These are phyloP conservation scores for Papilio glaucus DNA, from an alignment of 1,140 invertebrate species.

Conservation along the genomic window DNA sequence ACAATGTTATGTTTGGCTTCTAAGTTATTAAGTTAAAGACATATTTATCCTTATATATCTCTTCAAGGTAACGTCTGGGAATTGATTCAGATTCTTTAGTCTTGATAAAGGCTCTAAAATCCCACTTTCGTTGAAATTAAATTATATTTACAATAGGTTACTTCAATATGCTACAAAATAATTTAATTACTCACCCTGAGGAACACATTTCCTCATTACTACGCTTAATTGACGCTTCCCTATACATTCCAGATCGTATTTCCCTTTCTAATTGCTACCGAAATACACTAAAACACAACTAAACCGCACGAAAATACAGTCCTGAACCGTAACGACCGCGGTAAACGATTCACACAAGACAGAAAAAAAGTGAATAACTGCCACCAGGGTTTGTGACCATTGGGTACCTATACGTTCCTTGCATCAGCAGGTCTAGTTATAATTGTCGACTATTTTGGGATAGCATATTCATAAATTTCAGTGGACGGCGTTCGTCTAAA, in stretches of 20 bases:
- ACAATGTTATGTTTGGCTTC: too few relatives aligned
- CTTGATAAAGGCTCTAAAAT: too few relatives aligned
- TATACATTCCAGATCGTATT: constrained; percentile 48
- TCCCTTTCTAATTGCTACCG: constrained; percentile 59
- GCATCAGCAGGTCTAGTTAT: constrained; percentile 42
- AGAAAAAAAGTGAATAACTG: constrained; percentile 42
- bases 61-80: too few relatives aligned
- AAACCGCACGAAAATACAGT: constrained; percentile 50
- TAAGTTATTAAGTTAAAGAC: too few relatives aligned
- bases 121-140: too few relatives aligned
- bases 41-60: too few relatives aligned
- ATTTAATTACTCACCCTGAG: constrained; percentile 32
- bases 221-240: constrained; percentile 50
- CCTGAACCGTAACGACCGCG: constrained; percentile 53
- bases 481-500: constrained; percentile 59
- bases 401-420: neutral
- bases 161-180: constrained; percentile 25
- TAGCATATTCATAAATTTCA: constrained; percentile 62
- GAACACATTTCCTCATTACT: constrained; percentile 47
- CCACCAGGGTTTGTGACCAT: constrained; percentile 27
- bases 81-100: too few relatives aligned
- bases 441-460: constrained; percentile 58
- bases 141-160: constrained; percentile 30
- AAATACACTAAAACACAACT: constrained; percentile 55
- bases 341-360: constrained; percentile 55